Evolutionary conservation across 2,888 invertebrate species (phyloP), one percentile per base, ranked within the genome.

Genomic region (Latrodectus elegans): DNA sequence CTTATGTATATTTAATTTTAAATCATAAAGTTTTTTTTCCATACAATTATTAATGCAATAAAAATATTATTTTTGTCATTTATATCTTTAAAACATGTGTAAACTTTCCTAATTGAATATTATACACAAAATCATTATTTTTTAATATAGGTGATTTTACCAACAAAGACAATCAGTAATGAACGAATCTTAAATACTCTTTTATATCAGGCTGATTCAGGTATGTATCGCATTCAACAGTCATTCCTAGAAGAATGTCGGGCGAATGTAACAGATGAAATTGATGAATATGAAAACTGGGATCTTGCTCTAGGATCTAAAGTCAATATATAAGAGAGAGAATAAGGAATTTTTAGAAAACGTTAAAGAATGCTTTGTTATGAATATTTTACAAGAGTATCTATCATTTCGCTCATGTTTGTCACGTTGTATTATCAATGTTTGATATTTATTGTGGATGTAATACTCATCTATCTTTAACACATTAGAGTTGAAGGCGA

Each of bases 141-240:
- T 38, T 10, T 67, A 12, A 2, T 49, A 0, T 92, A 95, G 95
- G 94, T 97, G 91, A 97, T 97, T 89, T 93, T 97, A 91, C 97
- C 97, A 74, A 96, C 97, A 88, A 97, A 97, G 92, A 96, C 97
- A 73, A 96, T 97, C 91, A 96, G 96, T 92, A 97, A 97, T 92
- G 97, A 97, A 92, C 94, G 96, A 84, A 97, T 97, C 90, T 93
- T 97, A 91, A 97, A 97, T 92, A 97, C 97, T 8, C 94, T 97
- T 74, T 97, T 97, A 96, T 96, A 95, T 93, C 97, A 97, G 93
- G 97, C 97, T 78, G 97, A 97, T 92, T 95, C 96, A 3, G 97
- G 97, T 71, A 97, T 97, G 94, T 97, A 97, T 93, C 94, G 97
- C 88, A 96, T 97, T 92, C 96, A 97, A 92, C 97, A 97, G 92